A percentile compares a stretch with the other conserved stretches of the same genome.
phyloP scores from a whole-genome alignment of 2,888 invertebrate species.

The Sphaerophoria taeniata region DNA sequence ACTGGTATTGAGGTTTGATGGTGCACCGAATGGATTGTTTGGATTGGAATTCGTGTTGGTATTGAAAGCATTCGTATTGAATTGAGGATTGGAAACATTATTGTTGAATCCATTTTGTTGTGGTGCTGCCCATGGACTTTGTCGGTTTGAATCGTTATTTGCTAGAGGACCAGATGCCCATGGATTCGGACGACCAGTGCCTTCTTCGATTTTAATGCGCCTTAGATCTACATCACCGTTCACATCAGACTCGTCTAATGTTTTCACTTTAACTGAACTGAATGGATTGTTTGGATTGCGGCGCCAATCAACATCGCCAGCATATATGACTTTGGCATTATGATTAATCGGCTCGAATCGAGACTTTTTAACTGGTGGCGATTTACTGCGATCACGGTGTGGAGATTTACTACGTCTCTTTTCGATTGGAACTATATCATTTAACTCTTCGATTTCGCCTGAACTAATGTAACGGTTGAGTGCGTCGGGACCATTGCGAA shows the following conservation, averaged over 20 bases:
- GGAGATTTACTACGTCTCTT: constrained; percentile 82
- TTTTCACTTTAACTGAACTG: constrained; percentile 80
- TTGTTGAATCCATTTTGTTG: constrained; percentile 66
- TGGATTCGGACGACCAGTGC: constrained; percentile 49
- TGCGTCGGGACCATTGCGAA: constrained; percentile 90
- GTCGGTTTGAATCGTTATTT: constrained; percentile 60
- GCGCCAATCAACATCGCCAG: constrained; percentile 76
- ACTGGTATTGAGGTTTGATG: constrained; percentile 49
- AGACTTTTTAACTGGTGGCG: constrained; percentile 80
- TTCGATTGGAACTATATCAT: constrained; percentile 90
- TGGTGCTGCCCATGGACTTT: constrained; percentile 66
- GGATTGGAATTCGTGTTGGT: constrained; percentile 61
- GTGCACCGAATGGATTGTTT: constrained; percentile 65
- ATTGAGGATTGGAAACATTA: constrained; percentile 49
- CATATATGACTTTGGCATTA: constrained; percentile 81
- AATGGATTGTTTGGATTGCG: constrained; percentile 77
- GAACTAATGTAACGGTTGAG: constrained; percentile 90
- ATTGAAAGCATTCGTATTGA: constrained; percentile 66
- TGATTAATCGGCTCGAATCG: constrained; percentile 81
- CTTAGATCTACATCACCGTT: constrained; percentile 62
- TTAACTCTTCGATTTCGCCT: constrained; percentile 91
- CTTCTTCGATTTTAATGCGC: constrained; percentile 53
- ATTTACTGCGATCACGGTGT: constrained; percentile 76
- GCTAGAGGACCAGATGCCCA: constrained; percentile 64
- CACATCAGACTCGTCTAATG: constrained; percentile 51